Percentiles rank a stretch among this genome's conserved stretches.
These are phyloP conservation scores for Oreotrochilus melanogaster DNA, from an alignment of 2,113 vertebrate species.

Conservation along the genomic window DNA sequence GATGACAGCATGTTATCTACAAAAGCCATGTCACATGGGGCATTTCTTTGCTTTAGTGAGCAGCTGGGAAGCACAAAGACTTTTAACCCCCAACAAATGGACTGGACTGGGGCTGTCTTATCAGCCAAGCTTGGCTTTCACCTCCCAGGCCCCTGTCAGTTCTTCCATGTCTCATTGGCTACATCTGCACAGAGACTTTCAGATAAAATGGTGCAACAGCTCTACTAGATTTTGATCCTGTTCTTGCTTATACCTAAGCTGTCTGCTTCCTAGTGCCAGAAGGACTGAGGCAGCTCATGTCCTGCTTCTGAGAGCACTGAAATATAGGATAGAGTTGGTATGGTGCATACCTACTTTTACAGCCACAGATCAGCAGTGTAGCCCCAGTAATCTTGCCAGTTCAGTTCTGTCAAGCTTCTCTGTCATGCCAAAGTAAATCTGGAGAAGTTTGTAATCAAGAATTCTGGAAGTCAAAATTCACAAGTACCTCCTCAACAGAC, in stretches of 20 bases:
- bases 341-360: not conserved
- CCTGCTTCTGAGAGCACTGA: not conserved
- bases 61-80: not conserved
- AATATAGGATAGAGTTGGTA: not conserved
- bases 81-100: not conserved
- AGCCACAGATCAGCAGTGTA: not conserved
- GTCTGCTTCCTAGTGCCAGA: not conserved
- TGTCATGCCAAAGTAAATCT: not conserved
- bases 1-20: not conserved
- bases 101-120: not conserved
- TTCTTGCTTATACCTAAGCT: not conserved
- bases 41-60: not conserved
- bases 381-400: not conserved
- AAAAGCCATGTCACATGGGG: not conserved
- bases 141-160: not conserved
- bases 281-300: not conserved
- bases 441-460: not conserved
- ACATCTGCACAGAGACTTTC: not conserved
- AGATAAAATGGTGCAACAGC: not conserved
- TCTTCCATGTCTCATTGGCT: not conserved
- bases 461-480: not conserved
- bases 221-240: not conserved
- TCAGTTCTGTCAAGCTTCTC: not conserved
- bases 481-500: not conserved
- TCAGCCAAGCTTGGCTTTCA: not conserved